phyloP scores from a whole-genome alignment of 2,113 vertebrate species.

The Chinchilla lanigera region DNA sequence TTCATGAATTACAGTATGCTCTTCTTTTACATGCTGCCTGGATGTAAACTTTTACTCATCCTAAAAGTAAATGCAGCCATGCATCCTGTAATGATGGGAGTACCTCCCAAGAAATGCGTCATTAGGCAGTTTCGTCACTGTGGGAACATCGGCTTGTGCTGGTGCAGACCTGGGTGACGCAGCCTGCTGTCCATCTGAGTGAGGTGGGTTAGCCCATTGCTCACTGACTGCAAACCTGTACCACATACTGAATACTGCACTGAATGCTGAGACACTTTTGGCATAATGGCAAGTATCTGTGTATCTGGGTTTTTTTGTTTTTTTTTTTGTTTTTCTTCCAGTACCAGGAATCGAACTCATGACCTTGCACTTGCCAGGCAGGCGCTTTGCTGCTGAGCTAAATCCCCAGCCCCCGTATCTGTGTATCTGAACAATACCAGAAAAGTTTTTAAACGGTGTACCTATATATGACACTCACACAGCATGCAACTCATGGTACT shows the following conservation, averaged over 20 bases:
- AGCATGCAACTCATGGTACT: neutral
- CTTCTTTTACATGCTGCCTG: neutral
- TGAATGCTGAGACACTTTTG: too few species aligned
- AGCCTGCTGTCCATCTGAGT: neutral
- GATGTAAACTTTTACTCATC: neutral
- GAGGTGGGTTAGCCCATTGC: fast-evolving
- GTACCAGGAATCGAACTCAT: too few species aligned
- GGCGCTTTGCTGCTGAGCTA: too few species aligned
- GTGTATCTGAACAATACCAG: neutral
- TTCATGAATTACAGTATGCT: neutral
- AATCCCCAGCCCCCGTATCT: too few species aligned
- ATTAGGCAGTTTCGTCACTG: neutral
- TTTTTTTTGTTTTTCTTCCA: too few species aligned
- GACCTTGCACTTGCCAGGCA: too few species aligned
- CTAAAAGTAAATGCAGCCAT: neutral
- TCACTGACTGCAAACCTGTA: too few species aligned
- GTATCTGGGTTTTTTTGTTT: too few species aligned
- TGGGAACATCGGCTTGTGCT: neutral
- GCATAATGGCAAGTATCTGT: neutral
- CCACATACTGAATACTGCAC: neutral
- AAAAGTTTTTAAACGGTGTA: neutral
- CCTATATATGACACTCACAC: too few species aligned
- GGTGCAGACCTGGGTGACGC: neutral
- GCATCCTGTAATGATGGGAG: neutral
- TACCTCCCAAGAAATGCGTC: neutral